These are phyloP conservation scores for Erinaceus europaeus DNA, from an alignment of 2,113 vertebrate genomes.

Conservation along the genomic window DNA sequence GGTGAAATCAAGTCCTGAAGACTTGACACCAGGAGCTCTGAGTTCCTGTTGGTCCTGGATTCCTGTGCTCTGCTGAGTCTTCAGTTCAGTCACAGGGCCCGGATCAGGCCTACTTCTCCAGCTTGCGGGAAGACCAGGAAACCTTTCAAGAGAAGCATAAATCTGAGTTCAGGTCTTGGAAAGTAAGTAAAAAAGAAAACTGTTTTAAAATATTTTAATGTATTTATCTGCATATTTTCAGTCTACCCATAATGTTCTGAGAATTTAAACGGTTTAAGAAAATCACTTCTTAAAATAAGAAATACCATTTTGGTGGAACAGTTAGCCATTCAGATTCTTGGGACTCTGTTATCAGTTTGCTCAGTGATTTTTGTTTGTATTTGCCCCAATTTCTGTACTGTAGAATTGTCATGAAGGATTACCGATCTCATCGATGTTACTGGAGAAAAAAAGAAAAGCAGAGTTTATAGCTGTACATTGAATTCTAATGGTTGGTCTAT, in stretches of 20 bases:
- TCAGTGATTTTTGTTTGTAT: constrained; percentile 34
- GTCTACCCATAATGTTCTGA: constrained; percentile 67
- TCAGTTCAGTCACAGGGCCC: not conserved
- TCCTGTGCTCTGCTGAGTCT: not conserved
- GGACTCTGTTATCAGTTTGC: constrained; percentile 39
- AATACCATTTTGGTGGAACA: constrained; percentile 31
- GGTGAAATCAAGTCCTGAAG: not conserved
- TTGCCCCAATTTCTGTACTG: constrained; percentile 1
- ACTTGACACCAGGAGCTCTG: not conserved
- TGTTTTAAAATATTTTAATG: constrained; percentile 59
- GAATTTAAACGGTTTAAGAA: constrained; percentile 66
- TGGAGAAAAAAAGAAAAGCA: not conserved
- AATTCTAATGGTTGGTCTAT: not conserved
- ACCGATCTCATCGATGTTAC: not conserved
- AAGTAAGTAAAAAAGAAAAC: constrained; percentile 68
- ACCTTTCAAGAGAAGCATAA: constrained; percentile 42
- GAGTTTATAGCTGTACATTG: not conserved
- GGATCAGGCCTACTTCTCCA: not conserved
- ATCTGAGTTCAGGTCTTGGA: constrained; percentile 50
- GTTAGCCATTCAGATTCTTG: not conserved
- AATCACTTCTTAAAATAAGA: constrained; percentile 63
- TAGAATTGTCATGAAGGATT: constrained; percentile 47
- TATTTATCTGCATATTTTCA: constrained; percentile 69
- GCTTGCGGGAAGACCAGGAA: not conserved
- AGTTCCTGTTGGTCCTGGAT: not conserved